These are phyloP conservation scores for Erebia aethiops DNA, from an alignment of 2,888 invertebrate genomes.

Conservation along the genomic window DNA sequence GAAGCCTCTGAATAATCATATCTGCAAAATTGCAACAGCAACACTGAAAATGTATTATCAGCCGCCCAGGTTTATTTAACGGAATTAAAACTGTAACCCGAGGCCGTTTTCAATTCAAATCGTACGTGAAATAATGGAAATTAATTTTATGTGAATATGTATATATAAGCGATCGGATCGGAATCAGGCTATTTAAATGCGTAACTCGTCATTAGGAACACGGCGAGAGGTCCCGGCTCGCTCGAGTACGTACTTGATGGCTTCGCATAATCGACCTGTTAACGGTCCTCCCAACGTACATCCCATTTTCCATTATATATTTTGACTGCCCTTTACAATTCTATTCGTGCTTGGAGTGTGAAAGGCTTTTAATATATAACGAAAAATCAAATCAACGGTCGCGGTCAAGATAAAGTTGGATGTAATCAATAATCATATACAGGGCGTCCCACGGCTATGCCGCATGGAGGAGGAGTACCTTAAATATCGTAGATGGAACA, in stretches of 20 bases:
- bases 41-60: constrained; percentile 31
- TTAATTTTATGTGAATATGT: constrained; percentile 60
- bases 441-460: no score
- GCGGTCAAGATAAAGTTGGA: neutral
- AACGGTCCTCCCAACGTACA: constrained; percentile 55
- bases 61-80: constrained; percentile 23
- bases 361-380: constrained; percentile 9
- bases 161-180: constrained; percentile 62
- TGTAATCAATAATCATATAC: no score
- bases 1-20: constrained; percentile 25
- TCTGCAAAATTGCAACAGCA: constrained; percentile 23
- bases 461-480: no score
- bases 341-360: constrained; percentile 17
- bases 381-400: neutral
- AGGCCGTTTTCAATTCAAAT: constrained; percentile 39
- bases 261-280: constrained; percentile 77
- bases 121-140: constrained; percentile 53
- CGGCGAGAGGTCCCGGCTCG: constrained; percentile 54
- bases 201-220: constrained; percentile 76
- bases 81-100: constrained; percentile 23
- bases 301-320: constrained; percentile 38
- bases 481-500: no score
- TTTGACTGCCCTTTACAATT: constrained; percentile 26
- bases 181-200: constrained; percentile 78
- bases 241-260: constrained; percentile 64